phyloP scores from a whole-genome alignment of 2,797 vertebrate genomes.

The Pangasius sanitwongsei region DNA sequence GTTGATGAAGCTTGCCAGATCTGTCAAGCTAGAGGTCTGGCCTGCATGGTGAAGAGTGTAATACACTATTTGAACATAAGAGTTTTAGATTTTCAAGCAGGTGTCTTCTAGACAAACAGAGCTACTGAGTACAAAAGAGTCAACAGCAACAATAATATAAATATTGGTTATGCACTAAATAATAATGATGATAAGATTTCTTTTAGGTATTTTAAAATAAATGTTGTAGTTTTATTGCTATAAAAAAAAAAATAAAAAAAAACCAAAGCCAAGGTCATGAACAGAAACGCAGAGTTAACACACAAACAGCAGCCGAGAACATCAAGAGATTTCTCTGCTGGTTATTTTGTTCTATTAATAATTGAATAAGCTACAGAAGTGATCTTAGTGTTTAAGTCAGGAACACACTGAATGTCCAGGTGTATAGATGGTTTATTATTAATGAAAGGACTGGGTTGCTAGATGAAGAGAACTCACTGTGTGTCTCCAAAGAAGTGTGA shows the following conservation, averaged over 20 bases:
- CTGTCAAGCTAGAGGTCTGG: too few species aligned
- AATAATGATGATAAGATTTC: background rate
- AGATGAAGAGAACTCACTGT: background rate
- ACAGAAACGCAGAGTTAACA: background rate
- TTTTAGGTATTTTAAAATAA: background rate
- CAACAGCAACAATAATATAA: background rate
- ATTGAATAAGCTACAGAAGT: conserved; percentile 47
- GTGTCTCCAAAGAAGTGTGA: background rate
- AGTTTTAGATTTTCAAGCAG: background rate
- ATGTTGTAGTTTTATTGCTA: background rate
- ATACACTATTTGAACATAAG: background rate
- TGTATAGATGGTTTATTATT: conserved; percentile 52
- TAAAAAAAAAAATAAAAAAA: background rate
- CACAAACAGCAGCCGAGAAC: background rate
- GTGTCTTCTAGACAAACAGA: background rate
- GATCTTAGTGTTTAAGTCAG: conserved; percentile 32
- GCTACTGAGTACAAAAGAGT: background rate
- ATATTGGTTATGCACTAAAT: too few species aligned
- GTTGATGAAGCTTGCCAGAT: too few species aligned
- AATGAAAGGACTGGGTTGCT: conserved; percentile 31
- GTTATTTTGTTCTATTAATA: conserved; percentile 5
- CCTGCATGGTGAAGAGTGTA: too few species aligned
- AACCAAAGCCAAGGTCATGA: background rate
- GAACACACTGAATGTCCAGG: conserved; percentile 37
- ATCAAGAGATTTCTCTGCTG: background rate